Conservation (phyloP, 2,797 vertebrate species). For the Momotus momota region DNA sequence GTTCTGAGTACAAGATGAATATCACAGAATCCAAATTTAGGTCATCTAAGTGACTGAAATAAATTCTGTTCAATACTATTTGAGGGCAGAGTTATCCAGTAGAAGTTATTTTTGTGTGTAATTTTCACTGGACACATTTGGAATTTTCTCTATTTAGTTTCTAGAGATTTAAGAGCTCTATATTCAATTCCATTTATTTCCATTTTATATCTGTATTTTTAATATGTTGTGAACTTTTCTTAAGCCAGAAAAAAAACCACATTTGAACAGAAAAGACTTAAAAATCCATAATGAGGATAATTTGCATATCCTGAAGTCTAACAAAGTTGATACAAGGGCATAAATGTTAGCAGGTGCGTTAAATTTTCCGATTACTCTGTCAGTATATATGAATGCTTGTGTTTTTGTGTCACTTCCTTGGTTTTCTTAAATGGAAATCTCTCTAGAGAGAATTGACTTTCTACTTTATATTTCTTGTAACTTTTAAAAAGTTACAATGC, state of each 20-base stretch:
- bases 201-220: not conserved
- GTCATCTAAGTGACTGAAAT: not conserved
- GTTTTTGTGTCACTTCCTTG: not conserved
- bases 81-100: not conserved
- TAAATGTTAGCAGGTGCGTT: not conserved
- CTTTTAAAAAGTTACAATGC: not conserved
- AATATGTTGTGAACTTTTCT: not conserved
- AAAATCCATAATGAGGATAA: not conserved
- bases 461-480: not conserved
- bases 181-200: not conserved
- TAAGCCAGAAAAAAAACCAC: not conserved
- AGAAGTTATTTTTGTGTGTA: not conserved
- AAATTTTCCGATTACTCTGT: not conserved
- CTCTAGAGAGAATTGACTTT: not conserved
- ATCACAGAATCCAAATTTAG: not conserved
- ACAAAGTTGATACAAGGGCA: not conserved
- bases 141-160: not conserved
- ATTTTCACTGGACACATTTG: not conserved
- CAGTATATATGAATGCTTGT: not conserved
- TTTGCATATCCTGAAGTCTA: not conserved
- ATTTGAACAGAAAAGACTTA: not conserved
- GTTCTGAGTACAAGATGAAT: not conserved
- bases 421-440: not conserved
- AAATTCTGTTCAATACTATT: not conserved
- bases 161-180: conserved; percentile 43